Evolutionary conservation across 2,888 invertebrate genomes (phyloP).

Genomic region (Mesoligia furuncula): DNA sequence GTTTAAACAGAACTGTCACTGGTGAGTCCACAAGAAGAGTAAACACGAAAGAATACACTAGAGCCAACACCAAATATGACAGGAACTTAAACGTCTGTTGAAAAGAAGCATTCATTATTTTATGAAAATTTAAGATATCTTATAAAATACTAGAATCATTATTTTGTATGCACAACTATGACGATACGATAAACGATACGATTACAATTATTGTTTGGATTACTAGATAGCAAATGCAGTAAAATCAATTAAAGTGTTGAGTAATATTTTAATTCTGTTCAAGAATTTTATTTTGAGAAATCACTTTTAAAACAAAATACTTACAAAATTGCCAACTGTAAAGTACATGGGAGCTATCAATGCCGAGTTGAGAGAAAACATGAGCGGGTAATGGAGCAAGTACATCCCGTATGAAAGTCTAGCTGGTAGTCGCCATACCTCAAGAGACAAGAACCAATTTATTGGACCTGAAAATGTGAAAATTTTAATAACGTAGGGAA

Average conservation of each 20-base stretch:
- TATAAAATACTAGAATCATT: not conserved
- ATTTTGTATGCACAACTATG: not conserved
- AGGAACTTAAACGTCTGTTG: constrained; percentile 57
- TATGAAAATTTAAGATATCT: too few species aligned
- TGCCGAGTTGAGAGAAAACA: constrained; percentile 49
- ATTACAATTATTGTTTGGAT: not conserved
- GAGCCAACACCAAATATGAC: constrained; percentile 38
- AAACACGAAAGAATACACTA: constrained; percentile 44
- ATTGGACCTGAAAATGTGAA: constrained; percentile 49
- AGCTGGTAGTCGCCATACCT: constrained; percentile 75
- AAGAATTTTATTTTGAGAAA: not conserved
- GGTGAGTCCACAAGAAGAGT: constrained; percentile 56
- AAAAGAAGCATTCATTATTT: not conserved
- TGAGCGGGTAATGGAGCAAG: constrained; percentile 76
- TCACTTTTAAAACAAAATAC: constrained; percentile 7
- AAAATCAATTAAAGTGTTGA: not conserved
- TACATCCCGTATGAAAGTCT: constrained; percentile 81
- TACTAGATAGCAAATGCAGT: not conserved
- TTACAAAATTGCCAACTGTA: constrained; percentile 40
- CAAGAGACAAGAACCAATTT: constrained; percentile 77
- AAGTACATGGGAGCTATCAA: constrained; percentile 43
- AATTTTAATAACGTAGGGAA: not conserved
- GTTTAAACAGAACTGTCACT: constrained; percentile 51
- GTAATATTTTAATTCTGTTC: too few species aligned
- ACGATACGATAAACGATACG: not conserved